Evolutionary conservation across 2,113 vertebrate genomes (phyloP).

Genomic region (Balaeniceps rex): DNA sequence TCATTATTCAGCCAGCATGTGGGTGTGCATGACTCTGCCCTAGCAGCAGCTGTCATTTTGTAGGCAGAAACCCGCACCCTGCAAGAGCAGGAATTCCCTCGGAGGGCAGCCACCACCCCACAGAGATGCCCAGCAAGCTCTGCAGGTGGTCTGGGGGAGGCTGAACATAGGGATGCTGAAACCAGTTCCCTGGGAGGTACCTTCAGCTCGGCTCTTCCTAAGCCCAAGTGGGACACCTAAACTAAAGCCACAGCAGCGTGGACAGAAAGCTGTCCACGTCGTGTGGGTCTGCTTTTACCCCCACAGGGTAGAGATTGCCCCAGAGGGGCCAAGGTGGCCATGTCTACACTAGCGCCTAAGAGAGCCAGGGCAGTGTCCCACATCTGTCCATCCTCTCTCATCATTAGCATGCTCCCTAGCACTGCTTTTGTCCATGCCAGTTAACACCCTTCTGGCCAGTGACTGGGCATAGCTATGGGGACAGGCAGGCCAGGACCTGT

Average conservation of each 20-base stretch:
- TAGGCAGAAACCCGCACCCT: background rate
- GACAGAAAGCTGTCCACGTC: background rate
- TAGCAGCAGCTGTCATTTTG: constrained; percentile 4
- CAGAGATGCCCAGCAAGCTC: background rate
- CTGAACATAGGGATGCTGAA: background rate
- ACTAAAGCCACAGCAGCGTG: fast-evolving
- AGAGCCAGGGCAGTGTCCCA: background rate
- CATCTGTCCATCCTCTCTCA: background rate
- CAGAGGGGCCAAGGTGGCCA: background rate
- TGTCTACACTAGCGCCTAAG: background rate
- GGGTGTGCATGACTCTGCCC: constrained; percentile 3
- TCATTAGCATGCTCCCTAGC: background rate
- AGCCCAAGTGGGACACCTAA: background rate
- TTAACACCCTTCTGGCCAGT: background rate
- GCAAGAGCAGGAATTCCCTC: background rate
- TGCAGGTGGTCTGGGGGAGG: background rate
- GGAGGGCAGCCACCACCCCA: background rate
- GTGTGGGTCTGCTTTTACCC: background rate
- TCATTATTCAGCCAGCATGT: constrained; percentile 18
- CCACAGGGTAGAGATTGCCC: background rate
- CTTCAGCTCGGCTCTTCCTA: background rate
- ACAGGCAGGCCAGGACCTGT: background rate
- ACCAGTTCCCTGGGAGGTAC: background rate
- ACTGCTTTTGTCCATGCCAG: background rate
- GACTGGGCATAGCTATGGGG: background rate